Conservation (phyloP, 2,888 invertebrate species). For the Petrophora chlorosata region DNA sequence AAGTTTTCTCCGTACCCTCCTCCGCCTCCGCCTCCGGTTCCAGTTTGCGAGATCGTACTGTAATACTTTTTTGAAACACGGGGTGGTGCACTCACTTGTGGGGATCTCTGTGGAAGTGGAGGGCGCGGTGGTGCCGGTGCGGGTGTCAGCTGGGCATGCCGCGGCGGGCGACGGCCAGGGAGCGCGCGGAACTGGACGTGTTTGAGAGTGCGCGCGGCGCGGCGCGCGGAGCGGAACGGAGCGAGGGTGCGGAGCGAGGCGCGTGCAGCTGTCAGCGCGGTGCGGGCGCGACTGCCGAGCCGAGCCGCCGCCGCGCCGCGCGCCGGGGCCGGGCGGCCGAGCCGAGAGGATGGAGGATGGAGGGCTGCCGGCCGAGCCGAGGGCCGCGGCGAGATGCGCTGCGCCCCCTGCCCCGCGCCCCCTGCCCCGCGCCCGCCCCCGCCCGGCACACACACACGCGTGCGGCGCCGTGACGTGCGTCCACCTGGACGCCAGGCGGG, state of each 20-base stretch:
- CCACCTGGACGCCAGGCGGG: neutral
- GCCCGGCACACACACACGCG: neutral
- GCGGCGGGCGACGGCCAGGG: conserved; percentile 40
- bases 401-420: conserved; percentile 14
- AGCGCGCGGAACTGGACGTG: conserved; percentile 40
- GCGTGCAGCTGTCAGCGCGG: conserved; percentile 47
- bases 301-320: conserved; percentile 30
- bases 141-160: conserved; percentile 69
- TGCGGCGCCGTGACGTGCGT: neutral
- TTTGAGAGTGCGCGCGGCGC: conserved; percentile 33
- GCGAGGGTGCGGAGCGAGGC: conserved; percentile 25
- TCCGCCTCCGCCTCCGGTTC: no score
- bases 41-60: no score
- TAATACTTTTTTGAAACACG: no score
- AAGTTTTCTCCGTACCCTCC: no score
- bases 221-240: conserved; percentile 26
- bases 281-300: conserved; percentile 16
- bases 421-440: conserved; percentile 10
- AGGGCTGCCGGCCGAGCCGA: conserved; percentile 32
- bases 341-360: no score
- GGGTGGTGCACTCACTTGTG: conserved; percentile 57
- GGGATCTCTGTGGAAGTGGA: conserved; percentile 34
- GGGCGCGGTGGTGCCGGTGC: conserved; percentile 47
- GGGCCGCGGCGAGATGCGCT: conserved; percentile 8
- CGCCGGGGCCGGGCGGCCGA: neutral